Percentiles rank a stretch among this genome's conserved stretches.
These are phyloP conservation scores for Lycocorax pyrrhopterus DNA, from an alignment of 2,113 vertebrate species.

Conservation along the genomic window DNA sequence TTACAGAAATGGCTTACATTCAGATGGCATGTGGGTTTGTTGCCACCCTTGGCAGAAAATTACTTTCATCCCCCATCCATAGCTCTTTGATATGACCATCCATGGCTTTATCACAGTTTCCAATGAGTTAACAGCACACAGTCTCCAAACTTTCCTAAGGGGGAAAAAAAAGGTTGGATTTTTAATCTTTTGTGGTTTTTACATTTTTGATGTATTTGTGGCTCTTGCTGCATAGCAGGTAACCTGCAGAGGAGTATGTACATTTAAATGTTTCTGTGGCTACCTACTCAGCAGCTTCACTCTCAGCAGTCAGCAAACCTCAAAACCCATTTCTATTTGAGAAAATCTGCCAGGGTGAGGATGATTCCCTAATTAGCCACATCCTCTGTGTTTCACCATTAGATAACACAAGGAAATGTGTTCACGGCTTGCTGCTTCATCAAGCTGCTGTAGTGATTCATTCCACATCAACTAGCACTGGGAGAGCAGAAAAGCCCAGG, in stretches of 20 bases:
- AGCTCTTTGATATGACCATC: neutral
- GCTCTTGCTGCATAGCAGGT: neutral
- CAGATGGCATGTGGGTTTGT: neutral
- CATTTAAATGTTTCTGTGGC: neutral
- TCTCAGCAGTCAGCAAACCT: neutral
- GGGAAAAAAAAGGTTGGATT: neutral
- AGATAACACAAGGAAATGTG: slow-evolving; percentile 23
- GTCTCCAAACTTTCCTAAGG: neutral
- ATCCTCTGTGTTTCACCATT: slow-evolving; percentile 13
- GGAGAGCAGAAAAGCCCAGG: neutral
- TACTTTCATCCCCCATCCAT: neutral
- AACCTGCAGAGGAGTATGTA: neutral
- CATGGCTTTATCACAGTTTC: neutral
- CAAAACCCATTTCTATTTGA: neutral
- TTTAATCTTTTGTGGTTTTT: neutral
- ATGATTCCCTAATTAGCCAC: slow-evolving; percentile 27
- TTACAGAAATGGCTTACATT: neutral
- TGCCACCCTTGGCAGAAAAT: neutral
- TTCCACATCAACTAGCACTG: neutral
- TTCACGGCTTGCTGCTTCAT: slow-evolving; percentile 17
- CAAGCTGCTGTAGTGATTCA: slow-evolving; percentile 16
- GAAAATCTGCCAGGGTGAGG: neutral
- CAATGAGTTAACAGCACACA: neutral
- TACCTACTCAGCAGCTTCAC: neutral
- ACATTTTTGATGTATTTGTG: slow-evolving; percentile 15